Evolutionary conservation across 2,888 invertebrate genomes (phyloP).

Genomic region (Agonopterix subpropinquella): DNA sequence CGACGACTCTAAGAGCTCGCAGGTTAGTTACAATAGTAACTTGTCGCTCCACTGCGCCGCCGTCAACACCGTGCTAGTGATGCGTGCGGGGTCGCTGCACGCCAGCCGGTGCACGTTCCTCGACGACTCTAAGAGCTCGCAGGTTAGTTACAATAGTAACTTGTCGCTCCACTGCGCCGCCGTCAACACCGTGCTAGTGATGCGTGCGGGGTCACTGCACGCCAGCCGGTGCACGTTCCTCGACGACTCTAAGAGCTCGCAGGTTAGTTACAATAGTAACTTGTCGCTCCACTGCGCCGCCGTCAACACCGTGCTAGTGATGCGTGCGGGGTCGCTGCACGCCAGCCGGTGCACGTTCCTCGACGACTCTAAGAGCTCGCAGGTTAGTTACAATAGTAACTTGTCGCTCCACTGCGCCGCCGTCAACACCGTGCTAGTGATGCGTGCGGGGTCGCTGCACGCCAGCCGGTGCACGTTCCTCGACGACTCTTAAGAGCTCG

Average conservation of each 20-base stretch:
- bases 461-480: conserved; percentile 31
- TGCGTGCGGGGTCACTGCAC: conserved; percentile 30
- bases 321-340: conserved; percentile 30
- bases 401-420: too few relatives aligned
- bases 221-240: conserved; percentile 31
- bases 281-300: too few relatives aligned
- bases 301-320: too few relatives aligned
- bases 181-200: too few relatives aligned
- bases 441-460: conserved; percentile 30
- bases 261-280: conserved; percentile 27
- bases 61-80: conserved; percentile 48
- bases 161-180: too few relatives aligned
- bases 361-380: conserved; percentile 39
- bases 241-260: conserved; percentile 39
- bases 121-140: conserved; percentile 39
- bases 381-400: conserved; percentile 27
- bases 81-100: conserved; percentile 38
- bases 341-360: conserved; percentile 31
- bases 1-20: conserved; percentile 39
- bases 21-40: conserved; percentile 26
- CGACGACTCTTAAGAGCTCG: conserved; percentile 36
- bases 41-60: conserved; percentile 37
- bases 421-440: too few relatives aligned
- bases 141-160: conserved; percentile 26
- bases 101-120: conserved; percentile 31